These are phyloP conservation scores for Eumacrocentrus americanus DNA, from an alignment of 2,888 invertebrate species.

Conservation along the genomic window DNA sequence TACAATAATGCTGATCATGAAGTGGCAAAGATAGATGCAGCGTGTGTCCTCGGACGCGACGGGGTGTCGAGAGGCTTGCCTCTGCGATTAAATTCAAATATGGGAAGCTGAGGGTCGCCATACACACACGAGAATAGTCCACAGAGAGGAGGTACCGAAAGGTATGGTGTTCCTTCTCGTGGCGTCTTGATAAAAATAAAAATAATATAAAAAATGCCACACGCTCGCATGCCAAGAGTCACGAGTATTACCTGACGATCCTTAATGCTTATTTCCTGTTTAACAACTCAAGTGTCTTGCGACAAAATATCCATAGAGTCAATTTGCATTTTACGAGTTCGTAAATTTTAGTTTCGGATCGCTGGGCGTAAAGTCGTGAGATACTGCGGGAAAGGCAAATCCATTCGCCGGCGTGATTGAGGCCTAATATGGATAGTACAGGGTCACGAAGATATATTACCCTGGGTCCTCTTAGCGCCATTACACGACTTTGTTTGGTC, in stretches of 20 bases:
- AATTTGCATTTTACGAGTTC: conserved; percentile 19
- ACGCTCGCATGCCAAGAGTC: neutral
- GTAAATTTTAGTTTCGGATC: conserved; percentile 12
- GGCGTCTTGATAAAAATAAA: neutral
- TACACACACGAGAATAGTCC: conserved; percentile 20
- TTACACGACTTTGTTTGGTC: conserved; percentile 19
- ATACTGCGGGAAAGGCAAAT: conserved; percentile 20
- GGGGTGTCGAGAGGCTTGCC: conserved; percentile 35
- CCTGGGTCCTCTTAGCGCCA: conserved; percentile 24
- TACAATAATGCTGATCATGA: no score
- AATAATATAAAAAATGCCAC: neutral
- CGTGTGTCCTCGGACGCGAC: conserved; percentile 31
- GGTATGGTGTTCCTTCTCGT: neutral
- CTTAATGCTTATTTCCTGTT: conserved; percentile 17
- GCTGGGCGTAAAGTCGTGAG: conserved; percentile 1
- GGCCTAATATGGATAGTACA: conserved; percentile 27
- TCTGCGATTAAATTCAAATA: conserved; percentile 43
- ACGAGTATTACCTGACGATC: neutral
- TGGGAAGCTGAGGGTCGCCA: conserved; percentile 44
- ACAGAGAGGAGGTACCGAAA: conserved; percentile 12
- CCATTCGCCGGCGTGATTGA: conserved; percentile 28
- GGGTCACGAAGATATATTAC: conserved; percentile 29
- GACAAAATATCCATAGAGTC: no score
- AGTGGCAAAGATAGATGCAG: no score
- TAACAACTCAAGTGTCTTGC: no score